Base-by-base conservation (phyloP, 2,888 invertebrate genomes). In the Chloroclysta siterata region DNA sequence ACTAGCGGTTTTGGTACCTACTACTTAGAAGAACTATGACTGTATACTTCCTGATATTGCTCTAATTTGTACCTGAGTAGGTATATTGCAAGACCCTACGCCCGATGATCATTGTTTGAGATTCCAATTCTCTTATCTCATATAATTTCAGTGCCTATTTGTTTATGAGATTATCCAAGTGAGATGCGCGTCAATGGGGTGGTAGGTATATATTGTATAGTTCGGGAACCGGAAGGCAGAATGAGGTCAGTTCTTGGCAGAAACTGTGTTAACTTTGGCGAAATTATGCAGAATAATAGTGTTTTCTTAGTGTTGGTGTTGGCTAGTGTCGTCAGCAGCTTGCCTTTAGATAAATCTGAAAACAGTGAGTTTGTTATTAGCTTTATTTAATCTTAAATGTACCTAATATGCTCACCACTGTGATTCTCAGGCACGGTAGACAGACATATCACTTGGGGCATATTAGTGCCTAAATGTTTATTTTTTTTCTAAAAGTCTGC, bases 331-430 rank as follows among this genome's bases (percentile, higher is more conserved):
- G 83, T 78, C 36, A 65, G 63, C 44, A 72, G 83, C 53, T 74
- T 78, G 39, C 86, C 89, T 2, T 54, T 85, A 64, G 79, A 79
- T 48, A 60, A 72, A 10, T 59, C 68, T 50, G 69, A 66, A 41
- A 73, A 60, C 64, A 80, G 85, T 85, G 63, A 71, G 75, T 57
- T 29, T 15, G 2, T 46, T 46, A 17, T 5, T 46, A 10, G 10
- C 17, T 5, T 17, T 10, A 44, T 44, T 44, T 39, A 1, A 39
- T 11, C 11, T 11, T 36, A 36, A 8, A 8, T 11, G 1, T n/a
- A n/a, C n/a, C n/a, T 11, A 36, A 36, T 33, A 36, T 11, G 11
- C 8, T 8, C 11, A 3, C 3, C 2, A 11, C 11, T 11, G 6
- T 39, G 36, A 33, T 33, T 8, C 33, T 33, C 33, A 8, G 33